These are phyloP conservation scores for Ormyrus rosae DNA, from an alignment of 2,888 invertebrate species.

Conservation along the genomic window DNA sequence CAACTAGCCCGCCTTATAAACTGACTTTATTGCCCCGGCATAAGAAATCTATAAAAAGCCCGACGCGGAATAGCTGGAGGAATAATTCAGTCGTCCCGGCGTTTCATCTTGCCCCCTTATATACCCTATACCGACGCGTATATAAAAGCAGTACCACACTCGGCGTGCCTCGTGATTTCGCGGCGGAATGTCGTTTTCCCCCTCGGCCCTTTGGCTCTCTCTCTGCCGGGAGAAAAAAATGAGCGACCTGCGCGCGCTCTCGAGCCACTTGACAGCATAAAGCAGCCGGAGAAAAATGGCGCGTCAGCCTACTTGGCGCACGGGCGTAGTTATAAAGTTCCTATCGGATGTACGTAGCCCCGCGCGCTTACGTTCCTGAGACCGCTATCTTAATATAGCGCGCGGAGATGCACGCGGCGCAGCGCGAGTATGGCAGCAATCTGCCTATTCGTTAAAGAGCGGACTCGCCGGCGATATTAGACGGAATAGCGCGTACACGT, in stretches of 20 bases:
- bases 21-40: constrained; percentile 5
- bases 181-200: constrained; percentile 42
- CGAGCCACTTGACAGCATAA: constrained; percentile 1
- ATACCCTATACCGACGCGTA: too few species aligned
- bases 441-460: constrained; percentile 62
- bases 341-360: background rate
- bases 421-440: constrained; percentile 56
- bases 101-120: background rate
- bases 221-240: background rate
- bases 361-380: constrained; percentile 49
- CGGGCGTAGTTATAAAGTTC: background rate
- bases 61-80: too few species aligned
- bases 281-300: constrained; percentile 19
- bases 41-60: background rate
- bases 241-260: background rate
- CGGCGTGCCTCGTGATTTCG: background rate
- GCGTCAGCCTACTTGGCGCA: background rate
- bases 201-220: background rate
- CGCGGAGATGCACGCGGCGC: constrained; percentile 18
- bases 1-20: background rate
- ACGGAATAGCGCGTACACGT: constrained; percentile 58
- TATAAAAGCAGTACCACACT: too few species aligned
- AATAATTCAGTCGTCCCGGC: background rate
- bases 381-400: constrained; percentile 68
- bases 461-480: constrained; percentile 61